phyloP scores from a whole-genome alignment of 1,140 invertebrate species.

The Drosophila repletoides region DNA sequence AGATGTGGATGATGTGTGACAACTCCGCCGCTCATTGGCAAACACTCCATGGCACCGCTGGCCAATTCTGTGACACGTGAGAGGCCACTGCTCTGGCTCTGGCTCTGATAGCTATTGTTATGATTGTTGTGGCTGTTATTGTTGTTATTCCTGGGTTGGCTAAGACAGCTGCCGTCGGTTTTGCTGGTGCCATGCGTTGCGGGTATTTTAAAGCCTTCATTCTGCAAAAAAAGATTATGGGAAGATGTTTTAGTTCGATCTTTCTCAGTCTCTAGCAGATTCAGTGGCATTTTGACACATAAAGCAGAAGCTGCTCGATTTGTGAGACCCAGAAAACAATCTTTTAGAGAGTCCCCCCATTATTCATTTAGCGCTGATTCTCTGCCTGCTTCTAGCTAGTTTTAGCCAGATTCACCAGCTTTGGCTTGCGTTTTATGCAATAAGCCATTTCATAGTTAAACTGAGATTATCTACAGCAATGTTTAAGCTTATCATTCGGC shows the following conservation, averaged over 20 bases:
- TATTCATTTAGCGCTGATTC: too few relatives aligned
- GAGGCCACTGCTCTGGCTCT: slow-evolving; percentile 40
- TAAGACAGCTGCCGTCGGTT: slow-evolving; percentile 58
- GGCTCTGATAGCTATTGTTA: neutral
- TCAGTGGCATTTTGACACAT: slow-evolving; percentile 19
- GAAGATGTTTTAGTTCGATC: neutral
- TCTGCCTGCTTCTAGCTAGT: too few relatives aligned
- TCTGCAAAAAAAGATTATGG: slow-evolving; percentile 40
- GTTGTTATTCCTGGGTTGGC: slow-evolving; percentile 34
- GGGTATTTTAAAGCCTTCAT: slow-evolving; percentile 68
- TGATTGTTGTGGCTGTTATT: slow-evolving; percentile 1
- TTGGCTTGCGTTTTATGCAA: too few relatives aligned
- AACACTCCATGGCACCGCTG: slow-evolving; percentile 68
- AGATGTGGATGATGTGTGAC: slow-evolving; percentile 59
- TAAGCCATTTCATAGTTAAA: too few relatives aligned
- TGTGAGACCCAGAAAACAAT: neutral
- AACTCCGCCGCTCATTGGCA: slow-evolving; percentile 61
- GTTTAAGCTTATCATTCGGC: neutral
- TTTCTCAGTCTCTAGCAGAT: neutral
- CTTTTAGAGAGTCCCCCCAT: neutral
- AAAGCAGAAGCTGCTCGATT: neutral
- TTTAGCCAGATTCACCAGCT: too few relatives aligned
- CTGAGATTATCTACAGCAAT: too few relatives aligned
- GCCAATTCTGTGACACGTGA: slow-evolving; percentile 53
- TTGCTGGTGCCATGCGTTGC: slow-evolving; percentile 70